phyloP scores from a whole-genome alignment of 1,140 invertebrate species.

The Tetramorium parvispinum region DNA sequence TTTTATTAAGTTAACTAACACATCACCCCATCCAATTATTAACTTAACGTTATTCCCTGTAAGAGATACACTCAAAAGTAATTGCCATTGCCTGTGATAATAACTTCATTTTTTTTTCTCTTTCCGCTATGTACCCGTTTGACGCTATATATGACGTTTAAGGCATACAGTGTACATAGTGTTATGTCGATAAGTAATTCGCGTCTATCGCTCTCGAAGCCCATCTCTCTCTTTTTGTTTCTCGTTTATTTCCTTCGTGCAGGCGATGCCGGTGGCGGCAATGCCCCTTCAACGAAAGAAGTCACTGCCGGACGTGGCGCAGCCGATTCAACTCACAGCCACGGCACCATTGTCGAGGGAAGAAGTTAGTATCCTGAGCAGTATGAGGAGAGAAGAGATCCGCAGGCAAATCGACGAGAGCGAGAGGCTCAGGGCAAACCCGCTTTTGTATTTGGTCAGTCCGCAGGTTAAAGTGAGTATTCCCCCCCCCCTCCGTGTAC shows the following conservation, averaged over 20 bases:
- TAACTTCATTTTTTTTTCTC: conserved; percentile 34
- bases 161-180: not conserved
- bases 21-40: not conserved
- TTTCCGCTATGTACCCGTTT: conserved; percentile 20
- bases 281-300: conserved; percentile 95
- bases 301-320: conserved; percentile 96
- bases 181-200: conserved; percentile 10
- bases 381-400: conserved; percentile 96
- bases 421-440: conserved; percentile 96
- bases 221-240: conserved; percentile 71
- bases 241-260: conserved; percentile 78
- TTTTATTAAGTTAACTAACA: conserved; percentile 6
- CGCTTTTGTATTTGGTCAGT: conserved; percentile 97
- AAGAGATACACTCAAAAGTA: conserved; percentile 20
- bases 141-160: not conserved
- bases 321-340: conserved; percentile 89
- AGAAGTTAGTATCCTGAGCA: conserved; percentile 97
- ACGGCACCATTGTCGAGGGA: conserved; percentile 95
- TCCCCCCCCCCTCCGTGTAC: not conserved
- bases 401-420: conserved; percentile 96
- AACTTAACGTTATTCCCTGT: conserved; percentile 15
- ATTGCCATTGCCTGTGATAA: not conserved
- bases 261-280: conserved; percentile 90
- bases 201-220: conserved; percentile 8
- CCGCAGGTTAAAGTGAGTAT: conserved; percentile 97